These are phyloP conservation scores for Gryllus bimaculatus DNA, from an alignment of 1,140 invertebrate species.

Conservation along the genomic window DNA sequence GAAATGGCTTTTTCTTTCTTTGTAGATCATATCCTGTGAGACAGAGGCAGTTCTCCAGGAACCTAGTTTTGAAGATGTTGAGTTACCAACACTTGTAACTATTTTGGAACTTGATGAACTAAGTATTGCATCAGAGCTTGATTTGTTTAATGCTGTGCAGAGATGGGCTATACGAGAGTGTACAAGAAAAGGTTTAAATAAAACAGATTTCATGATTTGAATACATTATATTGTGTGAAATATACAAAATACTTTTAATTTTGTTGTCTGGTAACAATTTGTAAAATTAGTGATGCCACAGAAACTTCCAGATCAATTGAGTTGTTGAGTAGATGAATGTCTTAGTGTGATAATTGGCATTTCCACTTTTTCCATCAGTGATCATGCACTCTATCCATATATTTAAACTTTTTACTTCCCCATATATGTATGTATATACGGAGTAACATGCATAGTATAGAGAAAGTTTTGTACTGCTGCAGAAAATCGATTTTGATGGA, in stretches of 20 bases:
- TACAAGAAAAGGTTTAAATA: constrained; percentile 26
- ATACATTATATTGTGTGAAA: not conserved
- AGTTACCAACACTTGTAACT: constrained; percentile 57
- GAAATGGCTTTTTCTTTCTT: constrained; percentile 22
- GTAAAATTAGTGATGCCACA: not conserved
- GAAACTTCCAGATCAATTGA: too few species aligned
- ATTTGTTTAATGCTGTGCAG: constrained; percentile 60
- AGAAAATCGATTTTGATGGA: too few species aligned
- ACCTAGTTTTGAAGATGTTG: constrained; percentile 63
- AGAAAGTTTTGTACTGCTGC: too few species aligned
- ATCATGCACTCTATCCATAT: too few species aligned
- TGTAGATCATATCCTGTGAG: constrained; percentile 58
- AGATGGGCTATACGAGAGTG: constrained; percentile 48
- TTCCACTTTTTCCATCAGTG: too few species aligned
- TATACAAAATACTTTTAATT: not conserved
- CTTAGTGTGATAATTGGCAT: too few species aligned
- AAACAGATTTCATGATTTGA: constrained; percentile 14
- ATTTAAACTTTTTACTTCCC: too few species aligned
- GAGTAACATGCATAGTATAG: too few species aligned
- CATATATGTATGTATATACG: too few species aligned
- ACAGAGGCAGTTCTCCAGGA: constrained; percentile 64
- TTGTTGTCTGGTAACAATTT: not conserved
- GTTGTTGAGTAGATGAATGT: too few species aligned
- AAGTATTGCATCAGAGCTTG: constrained; percentile 61
- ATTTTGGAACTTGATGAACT: constrained; percentile 63